These are phyloP conservation scores for Xiphias gladius DNA, from an alignment of 2,113 vertebrate genomes.

Conservation along the genomic window DNA sequence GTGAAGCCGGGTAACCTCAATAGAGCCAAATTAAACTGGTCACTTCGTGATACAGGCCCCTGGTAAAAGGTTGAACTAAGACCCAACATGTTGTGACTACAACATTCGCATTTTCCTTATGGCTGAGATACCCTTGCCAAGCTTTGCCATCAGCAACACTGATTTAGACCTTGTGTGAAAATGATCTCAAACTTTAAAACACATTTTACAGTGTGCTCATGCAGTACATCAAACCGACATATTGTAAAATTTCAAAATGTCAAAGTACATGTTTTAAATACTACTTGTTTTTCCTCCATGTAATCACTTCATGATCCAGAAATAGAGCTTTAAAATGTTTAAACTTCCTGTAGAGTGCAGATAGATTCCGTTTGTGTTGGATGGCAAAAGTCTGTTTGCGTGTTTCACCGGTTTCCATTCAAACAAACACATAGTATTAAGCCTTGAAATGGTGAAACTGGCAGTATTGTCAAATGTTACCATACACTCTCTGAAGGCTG, in stretches of 20 bases:
- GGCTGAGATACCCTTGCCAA: too few relatives aligned
- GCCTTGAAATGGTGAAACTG: neutral
- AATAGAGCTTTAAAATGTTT: neutral
- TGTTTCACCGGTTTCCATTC: neutral
- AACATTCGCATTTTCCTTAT: too few relatives aligned
- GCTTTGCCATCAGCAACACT: too few relatives aligned
- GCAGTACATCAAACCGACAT: neutral
- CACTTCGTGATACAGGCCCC: too few relatives aligned
- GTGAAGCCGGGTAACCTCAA: too few relatives aligned
- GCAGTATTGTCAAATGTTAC: neutral
- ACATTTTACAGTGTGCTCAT: neutral
- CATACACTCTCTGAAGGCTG: slow-evolving; percentile 1
- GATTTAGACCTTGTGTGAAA: too few relatives aligned
- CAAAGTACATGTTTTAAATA: neutral
- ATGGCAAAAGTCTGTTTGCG: neutral
- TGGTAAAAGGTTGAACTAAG: too few relatives aligned
- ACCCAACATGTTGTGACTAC: too few relatives aligned
- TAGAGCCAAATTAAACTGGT: too few relatives aligned
- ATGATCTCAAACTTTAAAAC: neutral
- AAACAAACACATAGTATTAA: neutral
- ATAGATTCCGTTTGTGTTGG: neutral
- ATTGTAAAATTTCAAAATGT: neutral
- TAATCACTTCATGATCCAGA: neutral
- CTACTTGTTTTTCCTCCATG: neutral
- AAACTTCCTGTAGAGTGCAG: neutral